Percentiles rank a stretch among this genome's conserved stretches.
Evolutionary conservation across 2,113 vertebrate genomes (phyloP).

Genomic region (Eretmochelys imbricata): DNA sequence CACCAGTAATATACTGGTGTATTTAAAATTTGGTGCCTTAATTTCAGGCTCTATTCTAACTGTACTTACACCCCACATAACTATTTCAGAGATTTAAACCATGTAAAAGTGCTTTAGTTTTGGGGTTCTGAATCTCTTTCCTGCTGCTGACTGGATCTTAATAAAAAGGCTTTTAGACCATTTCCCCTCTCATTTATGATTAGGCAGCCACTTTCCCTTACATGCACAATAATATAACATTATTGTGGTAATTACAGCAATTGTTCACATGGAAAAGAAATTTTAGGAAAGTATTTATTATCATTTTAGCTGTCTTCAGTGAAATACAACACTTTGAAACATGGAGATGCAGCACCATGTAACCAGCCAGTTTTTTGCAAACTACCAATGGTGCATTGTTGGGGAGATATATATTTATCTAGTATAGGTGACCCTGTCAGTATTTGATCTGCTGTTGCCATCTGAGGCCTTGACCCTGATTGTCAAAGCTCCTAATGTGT

Average conservation of each 20-base stretch:
- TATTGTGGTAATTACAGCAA: neutral
- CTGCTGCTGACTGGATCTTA: accelerated
- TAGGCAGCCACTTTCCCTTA: neutral
- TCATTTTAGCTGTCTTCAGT: neutral
- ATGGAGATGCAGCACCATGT: neutral
- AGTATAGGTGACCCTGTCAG: neutral
- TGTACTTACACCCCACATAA: neutral
- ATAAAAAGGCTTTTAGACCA: neutral
- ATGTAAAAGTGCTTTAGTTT: neutral
- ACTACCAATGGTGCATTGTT: neutral
- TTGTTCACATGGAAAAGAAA: neutral
- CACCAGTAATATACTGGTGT: neutral
- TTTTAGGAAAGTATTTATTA: neutral
- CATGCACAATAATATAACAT: neutral
- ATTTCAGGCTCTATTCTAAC: neutral
- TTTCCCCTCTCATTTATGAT: neutral
- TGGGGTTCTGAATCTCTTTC: neutral
- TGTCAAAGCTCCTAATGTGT: neutral
- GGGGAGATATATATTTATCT: neutral
- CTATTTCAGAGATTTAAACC: conserved; percentile 14
- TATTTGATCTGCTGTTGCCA: neutral
- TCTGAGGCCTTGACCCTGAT: neutral
- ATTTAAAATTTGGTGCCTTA: neutral
- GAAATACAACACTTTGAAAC: neutral
- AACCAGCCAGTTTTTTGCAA: neutral